Conservation (phyloP, 2,797 vertebrate genomes). For the Champsocephalus esox region DNA sequence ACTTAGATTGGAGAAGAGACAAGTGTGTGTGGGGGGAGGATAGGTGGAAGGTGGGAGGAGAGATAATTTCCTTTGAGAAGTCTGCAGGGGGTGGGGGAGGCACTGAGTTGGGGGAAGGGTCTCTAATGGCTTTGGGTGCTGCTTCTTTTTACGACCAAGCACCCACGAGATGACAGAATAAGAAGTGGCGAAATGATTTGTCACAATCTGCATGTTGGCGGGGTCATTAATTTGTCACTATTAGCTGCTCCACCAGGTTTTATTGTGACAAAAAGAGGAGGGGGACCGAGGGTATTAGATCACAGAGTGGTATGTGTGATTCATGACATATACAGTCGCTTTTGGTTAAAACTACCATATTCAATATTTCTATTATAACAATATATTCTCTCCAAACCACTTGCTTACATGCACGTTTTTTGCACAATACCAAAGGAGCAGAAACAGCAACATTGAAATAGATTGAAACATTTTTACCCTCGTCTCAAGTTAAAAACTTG, state of each 20-base stretch:
- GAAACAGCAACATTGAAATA: too few relatives aligned
- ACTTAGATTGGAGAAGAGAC: conserved; percentile 38
- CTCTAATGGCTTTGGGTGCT: conserved; percentile 55
- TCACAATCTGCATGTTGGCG: conserved; percentile 37
- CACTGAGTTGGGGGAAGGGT: conserved; percentile 9
- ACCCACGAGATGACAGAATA: conserved; percentile 47
- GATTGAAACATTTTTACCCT: too few relatives aligned
- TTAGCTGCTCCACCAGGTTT: conserved; percentile 42
- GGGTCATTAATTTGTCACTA: conserved; percentile 52
- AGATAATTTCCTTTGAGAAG: conserved; percentile 52
- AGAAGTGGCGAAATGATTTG: conserved; percentile 49
- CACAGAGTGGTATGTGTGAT: not conserved
- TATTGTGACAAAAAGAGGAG: not conserved
- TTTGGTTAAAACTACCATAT: not conserved
- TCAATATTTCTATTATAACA: not conserved
- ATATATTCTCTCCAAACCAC: not conserved
- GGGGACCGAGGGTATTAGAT: not conserved
- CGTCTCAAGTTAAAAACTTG: too few relatives aligned
- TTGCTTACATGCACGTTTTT: too few relatives aligned
- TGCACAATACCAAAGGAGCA: too few relatives aligned
- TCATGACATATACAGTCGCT: not conserved
- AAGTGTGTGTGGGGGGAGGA: conserved; percentile 16
- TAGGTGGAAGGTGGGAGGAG: conserved; percentile 1
- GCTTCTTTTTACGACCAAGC: conserved; percentile 52
- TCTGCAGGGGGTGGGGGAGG: conserved; percentile 28